Base-by-base conservation (phyloP, 2,797 vertebrate species). In the Hephaestus fuliginosus region DNA sequence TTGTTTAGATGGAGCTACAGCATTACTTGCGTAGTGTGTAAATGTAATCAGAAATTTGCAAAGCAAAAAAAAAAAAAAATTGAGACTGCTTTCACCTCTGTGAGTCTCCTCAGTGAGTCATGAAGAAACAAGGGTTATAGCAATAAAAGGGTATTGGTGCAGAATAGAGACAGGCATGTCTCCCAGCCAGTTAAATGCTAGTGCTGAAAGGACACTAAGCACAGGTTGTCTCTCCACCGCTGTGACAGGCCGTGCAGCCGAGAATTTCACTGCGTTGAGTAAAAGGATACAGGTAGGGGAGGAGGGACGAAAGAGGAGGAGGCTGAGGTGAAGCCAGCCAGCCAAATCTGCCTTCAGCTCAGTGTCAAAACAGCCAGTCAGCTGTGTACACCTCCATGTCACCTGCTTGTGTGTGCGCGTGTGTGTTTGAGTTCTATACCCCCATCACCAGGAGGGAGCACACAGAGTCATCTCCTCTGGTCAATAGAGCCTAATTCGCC, bases 401-500 rank as follows among this genome's bases (percentile, higher is more conserved):
- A 70, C 75, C 81, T 83, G 86, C 76, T 76, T 52, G 62, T 83
- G 74, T 70, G 80, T 55, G n/a, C 25, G 65, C 49, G 53, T 82
- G 58, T 60, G 70, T 72, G 7, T 76, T 36, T 28, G 39, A 36
- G 67, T 75, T 65, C 78, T 74, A 63, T 61, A 83, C 89, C 74
- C 76, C 78, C 70, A 43, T 76, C 80, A 73, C 87, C 86, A 83
- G 85, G 85, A 71, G 80, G 85, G 71, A 88, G 78, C 65, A 52
- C 81, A 86, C 71, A 66, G 75, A 88, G 82, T 86, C 83, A 53
- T 89, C 86, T 92, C 80, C 88, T 87, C 88, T 92, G 92, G 92
- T 95, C 94, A 95, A 90, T 88, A 87, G 91, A 93, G 90, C 92
- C 93, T 95, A 94, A 94, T 94, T 94, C 91, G 55, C 92, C 91